phyloP scores from a whole-genome alignment of 1,140 invertebrate genomes.

The Musca vetustissima region DNA sequence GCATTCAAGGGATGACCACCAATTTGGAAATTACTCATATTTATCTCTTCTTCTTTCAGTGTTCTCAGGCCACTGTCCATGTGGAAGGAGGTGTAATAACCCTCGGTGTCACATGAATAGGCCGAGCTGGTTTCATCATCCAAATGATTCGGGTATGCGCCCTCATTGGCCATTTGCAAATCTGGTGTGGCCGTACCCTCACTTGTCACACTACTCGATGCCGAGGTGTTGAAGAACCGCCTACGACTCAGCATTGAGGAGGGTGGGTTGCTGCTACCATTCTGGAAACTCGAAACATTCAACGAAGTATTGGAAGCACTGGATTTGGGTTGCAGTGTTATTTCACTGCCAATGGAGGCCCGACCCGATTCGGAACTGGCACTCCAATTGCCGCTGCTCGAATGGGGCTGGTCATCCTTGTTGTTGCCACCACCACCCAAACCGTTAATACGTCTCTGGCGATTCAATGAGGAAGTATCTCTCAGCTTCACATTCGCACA shows the following conservation, averaged over 20 bases:
- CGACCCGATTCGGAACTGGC: conserved; percentile 86
- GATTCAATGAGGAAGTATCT: conserved; percentile 66
- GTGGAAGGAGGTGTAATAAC: conserved; percentile 96
- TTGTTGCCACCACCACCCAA: conserved; percentile 33
- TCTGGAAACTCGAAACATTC: conserved; percentile 63
- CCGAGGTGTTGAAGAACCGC: conserved; percentile 70
- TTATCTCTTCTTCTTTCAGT: conserved; percentile 77
- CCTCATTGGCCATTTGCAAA: conserved; percentile 64
- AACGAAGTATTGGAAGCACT: conserved; percentile 69
- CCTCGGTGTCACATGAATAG: conserved; percentile 94
- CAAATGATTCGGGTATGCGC: conserved; percentile 61
- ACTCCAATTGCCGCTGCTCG: conserved; percentile 92
- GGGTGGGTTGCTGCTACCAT: conserved; percentile 62
- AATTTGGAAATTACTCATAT: conserved; percentile 44
- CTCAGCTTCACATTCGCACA: conserved; percentile 66
- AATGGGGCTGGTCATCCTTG: conserved; percentile 80
- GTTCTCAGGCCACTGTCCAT: conserved; percentile 91
- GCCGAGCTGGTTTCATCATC: conserved; percentile 91
- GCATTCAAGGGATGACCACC: conserved; percentile 57
- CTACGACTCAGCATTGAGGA: conserved; percentile 70
- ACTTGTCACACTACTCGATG: conserved; percentile 79
- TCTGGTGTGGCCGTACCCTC: conserved; percentile 84
- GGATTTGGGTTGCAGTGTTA: conserved; percentile 74
- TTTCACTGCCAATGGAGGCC: conserved; percentile 79
- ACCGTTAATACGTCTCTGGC: conserved; percentile 59